A percentile compares a stretch with the other conserved stretches of the same genome.
These are phyloP conservation scores for Notarius lentiginosus DNA, from an alignment of 2,113 vertebrate species.

Conservation along the genomic window DNA sequence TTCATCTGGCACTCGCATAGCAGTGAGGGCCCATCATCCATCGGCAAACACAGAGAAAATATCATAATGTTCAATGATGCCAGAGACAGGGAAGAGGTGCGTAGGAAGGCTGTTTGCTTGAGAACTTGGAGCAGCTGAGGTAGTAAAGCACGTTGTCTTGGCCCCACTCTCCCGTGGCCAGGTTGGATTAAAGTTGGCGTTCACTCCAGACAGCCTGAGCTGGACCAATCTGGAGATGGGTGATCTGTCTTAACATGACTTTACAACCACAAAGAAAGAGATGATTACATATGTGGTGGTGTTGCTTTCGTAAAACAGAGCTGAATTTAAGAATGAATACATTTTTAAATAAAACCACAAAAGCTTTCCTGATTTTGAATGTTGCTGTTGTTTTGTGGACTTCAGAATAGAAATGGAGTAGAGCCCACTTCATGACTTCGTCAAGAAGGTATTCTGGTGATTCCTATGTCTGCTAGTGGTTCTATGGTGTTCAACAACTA, in stretches of 20 bases:
- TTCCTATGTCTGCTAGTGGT: neutral
- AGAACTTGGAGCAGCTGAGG: constrained; percentile 64
- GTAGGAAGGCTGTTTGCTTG: constrained; percentile 64
- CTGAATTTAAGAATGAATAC: neutral
- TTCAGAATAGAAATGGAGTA: neutral
- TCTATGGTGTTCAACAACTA: neutral
- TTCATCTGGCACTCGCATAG: constrained; percentile 94
- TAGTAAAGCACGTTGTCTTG: constrained; percentile 58
- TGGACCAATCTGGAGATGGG: constrained; percentile 39
- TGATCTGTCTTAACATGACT: constrained; percentile 10
- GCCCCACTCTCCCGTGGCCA: constrained; percentile 49
- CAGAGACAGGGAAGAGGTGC: constrained; percentile 63
- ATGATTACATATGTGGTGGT: constrained; percentile 24
- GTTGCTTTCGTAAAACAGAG: constrained; percentile 9
- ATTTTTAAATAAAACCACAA: neutral
- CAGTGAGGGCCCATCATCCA: constrained; percentile 83
- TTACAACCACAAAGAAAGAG: constrained; percentile 15
- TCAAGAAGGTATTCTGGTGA: neutral
- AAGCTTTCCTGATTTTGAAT: neutral
- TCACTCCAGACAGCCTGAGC: constrained; percentile 39
- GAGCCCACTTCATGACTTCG: neutral
- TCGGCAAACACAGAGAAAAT: constrained; percentile 82
- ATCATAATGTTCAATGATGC: constrained; percentile 70
- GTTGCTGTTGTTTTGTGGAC: neutral
- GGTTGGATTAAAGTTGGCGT: constrained; percentile 54